phyloP scores from a whole-genome alignment of 2,888 invertebrate genomes.

The Leptopilina syphax region DNA sequence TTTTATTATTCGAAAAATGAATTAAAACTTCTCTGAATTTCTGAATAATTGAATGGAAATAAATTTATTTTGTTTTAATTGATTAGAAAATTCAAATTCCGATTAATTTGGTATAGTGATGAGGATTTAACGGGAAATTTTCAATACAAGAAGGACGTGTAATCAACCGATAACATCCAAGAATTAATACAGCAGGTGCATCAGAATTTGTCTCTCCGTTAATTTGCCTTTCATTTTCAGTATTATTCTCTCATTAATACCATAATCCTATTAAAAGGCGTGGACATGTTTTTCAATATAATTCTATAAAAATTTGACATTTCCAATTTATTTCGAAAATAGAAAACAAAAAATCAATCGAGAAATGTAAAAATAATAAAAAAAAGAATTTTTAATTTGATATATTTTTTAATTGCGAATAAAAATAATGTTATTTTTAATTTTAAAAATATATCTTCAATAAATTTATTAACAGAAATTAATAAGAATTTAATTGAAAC shows the following conservation, averaged over 20 bases:
- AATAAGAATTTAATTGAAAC: too few relatives aligned
- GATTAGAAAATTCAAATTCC: too few relatives aligned
- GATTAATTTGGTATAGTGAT: constrained; percentile 44
- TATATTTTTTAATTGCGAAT: too few relatives aligned
- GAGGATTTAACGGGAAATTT: constrained; percentile 53
- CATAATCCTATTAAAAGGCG: not conserved
- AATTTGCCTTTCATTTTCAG: constrained; percentile 16
- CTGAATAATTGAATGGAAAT: too few relatives aligned
- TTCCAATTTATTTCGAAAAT: not conserved
- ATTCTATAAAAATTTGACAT: not conserved
- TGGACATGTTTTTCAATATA: not conserved
- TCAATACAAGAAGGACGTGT: constrained; percentile 56
- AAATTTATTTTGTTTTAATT: not conserved
- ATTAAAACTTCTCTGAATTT: too few relatives aligned
- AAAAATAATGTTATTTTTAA: too few relatives aligned
- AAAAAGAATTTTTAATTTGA: too few relatives aligned
- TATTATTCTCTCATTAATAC: constrained; percentile 24
- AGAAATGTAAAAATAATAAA: too few relatives aligned
- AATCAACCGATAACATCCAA: constrained; percentile 62
- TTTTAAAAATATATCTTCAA: too few relatives aligned
- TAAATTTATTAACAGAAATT: too few relatives aligned
- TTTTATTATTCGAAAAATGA: too few relatives aligned
- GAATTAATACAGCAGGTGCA: constrained; percentile 18
- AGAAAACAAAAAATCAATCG: too few relatives aligned
- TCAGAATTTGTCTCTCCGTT: constrained; percentile 22